Conservation (phyloP, 2,113 vertebrate species). For the Tor tambroides region DNA sequence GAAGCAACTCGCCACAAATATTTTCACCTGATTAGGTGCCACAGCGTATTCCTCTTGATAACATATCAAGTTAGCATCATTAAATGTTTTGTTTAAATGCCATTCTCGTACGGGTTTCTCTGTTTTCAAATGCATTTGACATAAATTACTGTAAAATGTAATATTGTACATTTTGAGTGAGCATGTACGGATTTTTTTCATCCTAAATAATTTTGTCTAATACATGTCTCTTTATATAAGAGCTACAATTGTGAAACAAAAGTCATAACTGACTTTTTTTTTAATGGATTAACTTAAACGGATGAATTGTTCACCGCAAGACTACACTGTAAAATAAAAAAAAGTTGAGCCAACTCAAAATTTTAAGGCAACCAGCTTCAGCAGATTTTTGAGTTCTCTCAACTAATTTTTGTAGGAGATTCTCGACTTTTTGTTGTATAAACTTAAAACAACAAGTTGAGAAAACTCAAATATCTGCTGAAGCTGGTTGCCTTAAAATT, state of each 20-base stretch:
- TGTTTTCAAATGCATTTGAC: background rate
- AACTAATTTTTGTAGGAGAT: no score
- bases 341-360: no score
- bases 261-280: background rate
- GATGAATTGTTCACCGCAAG: background rate
- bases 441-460: no score
- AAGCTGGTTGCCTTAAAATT: no score
- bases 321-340: no score
- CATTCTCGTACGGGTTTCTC: background rate
- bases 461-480: no score
- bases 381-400: no score
- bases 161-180: background rate
- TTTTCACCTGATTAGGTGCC: constrained; percentile 43
- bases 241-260: background rate
- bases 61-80: background rate
- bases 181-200: background rate
- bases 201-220: background rate
- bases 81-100: background rate
- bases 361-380: no score
- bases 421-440: no score
- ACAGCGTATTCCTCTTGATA: constrained; percentile 16
- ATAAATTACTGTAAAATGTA: background rate
- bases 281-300: background rate
- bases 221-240: background rate
- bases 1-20: constrained; percentile 62